Evolutionary conservation across 1,140 invertebrate species (phyloP).

Genomic region (Ostrea edulis): DNA sequence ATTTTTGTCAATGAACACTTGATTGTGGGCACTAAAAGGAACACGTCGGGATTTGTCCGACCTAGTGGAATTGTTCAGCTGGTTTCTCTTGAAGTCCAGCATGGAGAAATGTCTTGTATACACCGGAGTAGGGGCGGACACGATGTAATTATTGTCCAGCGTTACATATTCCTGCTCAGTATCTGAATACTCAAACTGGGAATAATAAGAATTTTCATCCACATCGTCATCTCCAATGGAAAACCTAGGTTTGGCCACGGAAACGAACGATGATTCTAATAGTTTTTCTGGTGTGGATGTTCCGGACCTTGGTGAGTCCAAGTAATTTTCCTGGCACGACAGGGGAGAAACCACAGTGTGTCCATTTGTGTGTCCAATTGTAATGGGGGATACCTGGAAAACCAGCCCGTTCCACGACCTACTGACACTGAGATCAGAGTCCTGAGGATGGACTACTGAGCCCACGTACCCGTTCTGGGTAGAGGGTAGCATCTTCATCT

Average conservation of each 20-base stretch:
- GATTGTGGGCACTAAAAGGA: constrained; percentile 27
- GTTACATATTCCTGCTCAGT: constrained; percentile 65
- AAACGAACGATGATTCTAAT: not conserved
- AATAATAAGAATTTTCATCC: not conserved
- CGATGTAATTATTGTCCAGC: constrained; percentile 61
- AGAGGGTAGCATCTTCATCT: constrained; percentile 25
- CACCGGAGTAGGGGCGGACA: constrained; percentile 29
- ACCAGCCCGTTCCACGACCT: constrained; percentile 49
- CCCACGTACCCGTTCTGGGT: constrained; percentile 37
- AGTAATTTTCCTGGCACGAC: not conserved
- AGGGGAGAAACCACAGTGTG: not conserved
- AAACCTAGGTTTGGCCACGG: constrained; percentile 13
- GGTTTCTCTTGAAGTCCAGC: constrained; percentile 46
- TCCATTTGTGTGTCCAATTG: constrained; percentile 39
- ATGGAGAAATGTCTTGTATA: constrained; percentile 36
- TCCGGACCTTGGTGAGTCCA: constrained; percentile 17
- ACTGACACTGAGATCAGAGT: constrained; percentile 4
- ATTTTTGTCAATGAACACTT: constrained; percentile 42
- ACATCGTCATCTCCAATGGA: constrained; percentile 18
- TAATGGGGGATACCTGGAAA: constrained; percentile 46
- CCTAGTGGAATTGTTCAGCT: constrained; percentile 34
- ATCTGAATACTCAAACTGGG: constrained; percentile 40
- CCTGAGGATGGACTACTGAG: not conserved
- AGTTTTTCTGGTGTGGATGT: constrained; percentile 6
- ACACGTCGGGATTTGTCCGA: constrained; percentile 29